Evolutionary conservation across 2,888 invertebrate species (phyloP), one percentile per base, ranked within the genome.

Genomic region (Gastrophysa polygoni): DNA sequence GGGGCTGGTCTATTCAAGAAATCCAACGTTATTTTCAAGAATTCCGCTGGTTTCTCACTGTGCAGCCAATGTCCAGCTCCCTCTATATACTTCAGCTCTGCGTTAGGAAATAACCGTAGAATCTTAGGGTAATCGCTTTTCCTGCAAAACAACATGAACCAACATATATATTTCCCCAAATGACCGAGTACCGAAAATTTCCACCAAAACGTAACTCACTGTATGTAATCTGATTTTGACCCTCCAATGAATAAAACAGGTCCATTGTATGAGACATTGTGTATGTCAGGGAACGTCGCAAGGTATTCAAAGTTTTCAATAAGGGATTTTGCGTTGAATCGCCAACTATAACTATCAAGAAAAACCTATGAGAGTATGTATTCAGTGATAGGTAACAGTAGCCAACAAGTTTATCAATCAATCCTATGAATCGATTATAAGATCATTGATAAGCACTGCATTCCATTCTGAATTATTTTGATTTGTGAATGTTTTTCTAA

Each of bases 61-160:
- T 98, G 98, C 0, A 97, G 89, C 92, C 96, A 93, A 80, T 98
- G 98, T 0, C 95, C 95, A 5, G 97, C 93, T 34, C 90, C 92
- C 52, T 88, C 85, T 55, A 96, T 86, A 70, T 88, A 90, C 49
- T 83, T 79, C 73, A 95, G 85, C 67, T 88, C 82, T 0, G 91
- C 90, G 6, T 84, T 80, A 0, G 94, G 91, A 76, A 95, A 95
- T 57, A 91, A 82, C 65, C 87, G 84, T 74, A 85, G 83, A 59
- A 95, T 92, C 60, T 82, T 82, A 4, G 82, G 80, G 48, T 89
- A 83, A 76, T 91, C 90, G 8, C 79, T 75, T 66, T 81, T 80
- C 65, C 84, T 86, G 66, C 38, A 74, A 71, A 63, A 61, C 48
- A 61, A 66, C n/a, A n/a, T n/a, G n/a, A n/a, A n/a, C n/a, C n/a